Conservation (phyloP, 2,113 vertebrate genomes). For the Platichthys flesus region DNA sequence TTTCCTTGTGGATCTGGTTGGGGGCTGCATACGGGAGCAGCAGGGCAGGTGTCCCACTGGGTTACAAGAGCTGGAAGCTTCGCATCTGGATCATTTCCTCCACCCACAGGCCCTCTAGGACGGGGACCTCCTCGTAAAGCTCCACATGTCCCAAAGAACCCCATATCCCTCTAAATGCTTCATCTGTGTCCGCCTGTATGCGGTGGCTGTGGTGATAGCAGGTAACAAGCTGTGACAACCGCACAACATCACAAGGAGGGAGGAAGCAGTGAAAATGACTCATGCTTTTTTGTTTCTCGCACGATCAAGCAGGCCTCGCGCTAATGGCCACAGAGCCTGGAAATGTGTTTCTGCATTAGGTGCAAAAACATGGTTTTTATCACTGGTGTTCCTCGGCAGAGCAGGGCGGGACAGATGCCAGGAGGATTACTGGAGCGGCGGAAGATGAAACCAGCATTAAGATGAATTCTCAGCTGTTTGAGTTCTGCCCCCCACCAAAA, state of each 20-base stretch:
- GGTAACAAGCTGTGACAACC: constrained; percentile 64
- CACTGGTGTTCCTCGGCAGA: constrained; percentile 17
- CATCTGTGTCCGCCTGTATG: constrained; percentile 32
- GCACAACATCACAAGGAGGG: constrained; percentile 43
- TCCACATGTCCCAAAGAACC: constrained; percentile 61
- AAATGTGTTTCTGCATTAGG: constrained; percentile 40
- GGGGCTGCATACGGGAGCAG: constrained; percentile 60
- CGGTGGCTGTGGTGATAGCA: constrained; percentile 36
- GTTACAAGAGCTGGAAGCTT: constrained; percentile 75
- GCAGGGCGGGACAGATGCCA: constrained; percentile 29
- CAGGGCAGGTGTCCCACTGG: constrained; percentile 68
- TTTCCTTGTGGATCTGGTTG: constrained; percentile 41
- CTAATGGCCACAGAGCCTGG: constrained; percentile 32
- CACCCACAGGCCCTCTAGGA: constrained; percentile 54
- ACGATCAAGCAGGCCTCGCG: constrained; percentile 22
- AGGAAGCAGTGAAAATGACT: constrained; percentile 37
- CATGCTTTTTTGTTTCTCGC: constrained; percentile 58
- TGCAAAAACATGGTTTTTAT: constrained; percentile 40
- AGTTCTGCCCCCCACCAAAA: constrained; percentile 26
- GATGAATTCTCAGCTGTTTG: constrained; percentile 22
- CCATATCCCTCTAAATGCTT: constrained; percentile 44
- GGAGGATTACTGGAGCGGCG: constrained; percentile 39
- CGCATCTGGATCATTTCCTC: constrained; percentile 79
- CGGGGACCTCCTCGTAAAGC: constrained; percentile 68
- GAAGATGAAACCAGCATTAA: constrained; percentile 57